Base-by-base conservation (phyloP, 2,888 invertebrate species). In the Cremastinae sp. region DNA sequence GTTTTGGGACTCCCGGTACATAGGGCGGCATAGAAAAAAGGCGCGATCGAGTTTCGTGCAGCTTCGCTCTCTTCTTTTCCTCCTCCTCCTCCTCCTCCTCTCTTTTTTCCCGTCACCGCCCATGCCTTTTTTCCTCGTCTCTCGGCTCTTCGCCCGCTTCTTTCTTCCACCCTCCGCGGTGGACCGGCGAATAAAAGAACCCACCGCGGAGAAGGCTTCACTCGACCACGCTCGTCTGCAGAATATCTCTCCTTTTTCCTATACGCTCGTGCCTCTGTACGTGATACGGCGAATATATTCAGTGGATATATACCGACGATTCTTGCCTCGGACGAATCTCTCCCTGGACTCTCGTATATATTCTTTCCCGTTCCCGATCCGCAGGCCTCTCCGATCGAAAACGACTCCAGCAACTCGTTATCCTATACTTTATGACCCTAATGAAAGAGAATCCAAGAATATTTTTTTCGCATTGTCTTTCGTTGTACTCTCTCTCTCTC, bases 181-280 rank as follows among this genome's bases (percentile, higher is more conserved):
- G 65, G 72, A 71, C 70, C 61, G 70, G 70, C 18, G 75, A 75
- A 75, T 71, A 71, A 71, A 65, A 71, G 71, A 75, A 56, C 71
- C 59, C 53, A 59, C 43, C 38, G n/a, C n/a, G 59, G 54, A 66
- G 45, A 59, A 71, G 28, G 7, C 36, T 51, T 58, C 51, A 20
- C 16, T 28, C 28, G 28, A 28, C 28, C 5, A 28, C 65, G 45
- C 34, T 64, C 28, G 49, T 54, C 47, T 59, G 36, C 70, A 34
- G 8, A 58, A 41, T 43, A 58, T 22, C 51, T 22, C 10, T 43
- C 28, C 18, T 34, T 43, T 45, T 36, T 45, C 45, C 20, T 20
- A 20, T 12, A 12, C n/a, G n/a, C 8, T 14, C 4, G 41, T 38
- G 53, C n/a, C 0, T 8, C 12, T 43, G 41, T 49, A 18, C 4